A percentile compares a stretch with the other conserved stretches of the same genome.
phyloP scores from a whole-genome alignment of 2,797 vertebrate species.

The Poeciliopsis infans region DNA sequence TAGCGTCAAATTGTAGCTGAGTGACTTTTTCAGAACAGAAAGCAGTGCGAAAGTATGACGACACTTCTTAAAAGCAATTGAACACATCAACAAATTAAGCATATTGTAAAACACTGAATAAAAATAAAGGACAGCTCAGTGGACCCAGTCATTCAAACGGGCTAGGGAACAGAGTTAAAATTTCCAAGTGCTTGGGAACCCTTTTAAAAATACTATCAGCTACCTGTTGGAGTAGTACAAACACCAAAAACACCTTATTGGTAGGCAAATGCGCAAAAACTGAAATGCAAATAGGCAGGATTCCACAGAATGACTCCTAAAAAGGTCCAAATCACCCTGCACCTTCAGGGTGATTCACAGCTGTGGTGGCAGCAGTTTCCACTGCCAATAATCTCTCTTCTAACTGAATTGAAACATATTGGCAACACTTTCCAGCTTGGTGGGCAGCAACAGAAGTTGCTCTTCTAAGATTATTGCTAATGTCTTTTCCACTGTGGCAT shows the following conservation, averaged over 20 bases:
- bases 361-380: too few relatives aligned
- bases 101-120: not conserved
- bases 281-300: not conserved
- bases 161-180: not conserved
- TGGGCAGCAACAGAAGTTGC: not conserved
- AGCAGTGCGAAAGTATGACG: not conserved
- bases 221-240: not conserved
- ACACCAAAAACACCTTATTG: not conserved
- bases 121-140: not conserved
- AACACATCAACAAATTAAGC: not conserved
- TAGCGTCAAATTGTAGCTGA: not conserved
- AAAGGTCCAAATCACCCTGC: too few relatives aligned
- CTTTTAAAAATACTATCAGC: not conserved
- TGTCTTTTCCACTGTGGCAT: not conserved
- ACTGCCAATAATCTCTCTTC: not conserved
- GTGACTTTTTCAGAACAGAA: not conserved
- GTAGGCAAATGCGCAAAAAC: not conserved
- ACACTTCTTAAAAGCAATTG: not conserved
- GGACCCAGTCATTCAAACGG: not conserved
- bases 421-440: not conserved
- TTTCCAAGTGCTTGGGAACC: not conserved
- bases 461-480: not conserved
- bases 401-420: not conserved
- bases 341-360: too few relatives aligned
- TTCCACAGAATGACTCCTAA: too few relatives aligned